Evolutionary conservation across 2,888 invertebrate genomes (phyloP), one percentile per base, ranked within the genome.

Genomic region (Pachydiplax longipennis): DNA sequence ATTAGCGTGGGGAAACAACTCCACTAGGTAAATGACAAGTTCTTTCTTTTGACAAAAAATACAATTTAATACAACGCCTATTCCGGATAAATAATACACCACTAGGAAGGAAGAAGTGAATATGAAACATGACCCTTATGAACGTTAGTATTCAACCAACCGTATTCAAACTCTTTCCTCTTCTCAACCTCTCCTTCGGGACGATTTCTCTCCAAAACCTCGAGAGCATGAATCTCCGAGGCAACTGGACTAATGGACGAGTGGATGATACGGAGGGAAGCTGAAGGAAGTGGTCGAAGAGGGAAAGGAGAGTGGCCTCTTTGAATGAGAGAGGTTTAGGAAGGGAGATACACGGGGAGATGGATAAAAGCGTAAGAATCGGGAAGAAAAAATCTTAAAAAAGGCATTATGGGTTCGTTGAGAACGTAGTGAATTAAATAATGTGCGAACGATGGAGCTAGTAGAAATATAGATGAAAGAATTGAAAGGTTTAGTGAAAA

Each of bases 141-240:
- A 53, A 18, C 15, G 87, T 37, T 35, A 61, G 58, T 87, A 61
- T n/a, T 65, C 87, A 61, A 12, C 61, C 61, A 61, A 61, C 65
- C 87, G 65, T 35, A 61, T 87, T 87, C 61, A 53, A 61, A 58
- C 83, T 58, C 31, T 53, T 31, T 53, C 81, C 80, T 90, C 35
- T 35, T 87, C 61, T 87, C 61, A 53, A 61, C n/a, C 83, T 90
- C 61, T 61, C 61, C 73, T 73, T 31, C 1, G 73, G 18, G 25
- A 90, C 91, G 91, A 91, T 91, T 87, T 81, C 91, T 90, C 91
- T 31, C 90, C 10, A 48, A 83, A 90, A 90, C 91, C 91, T 90
- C 87, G 73, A 91, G 90, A 91, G 80, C 58, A 87, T 87, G 87
- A 61, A 87, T 87, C 87, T 87, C 65, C 87, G 37, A 87, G 87